Evolutionary conservation across 1,140 invertebrate species (phyloP).

Genomic region (Lysiphlebus fabarum): DNA sequence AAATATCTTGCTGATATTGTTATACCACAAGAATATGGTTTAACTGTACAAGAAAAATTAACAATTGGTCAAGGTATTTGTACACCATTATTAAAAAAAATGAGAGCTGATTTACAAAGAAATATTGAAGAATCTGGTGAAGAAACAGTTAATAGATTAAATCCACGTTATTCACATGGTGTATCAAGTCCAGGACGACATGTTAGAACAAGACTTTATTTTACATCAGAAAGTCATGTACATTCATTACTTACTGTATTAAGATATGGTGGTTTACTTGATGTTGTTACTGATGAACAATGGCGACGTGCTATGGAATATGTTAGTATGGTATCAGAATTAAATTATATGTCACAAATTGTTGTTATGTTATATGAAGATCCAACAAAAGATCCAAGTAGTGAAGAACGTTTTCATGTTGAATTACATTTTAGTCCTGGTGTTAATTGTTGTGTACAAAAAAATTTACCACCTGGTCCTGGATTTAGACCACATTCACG

Average conservation of each 20-base stretch:
- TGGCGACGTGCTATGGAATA: constrained; percentile 99
- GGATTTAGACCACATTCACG: constrained; percentile 89
- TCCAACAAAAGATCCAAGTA: constrained; percentile 88
- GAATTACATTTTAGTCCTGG: constrained; percentile 97
- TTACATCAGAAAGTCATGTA: constrained; percentile 99
- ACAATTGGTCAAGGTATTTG: constrained; percentile 97
- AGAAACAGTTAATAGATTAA: constrained; percentile 91
- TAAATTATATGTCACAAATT: constrained; percentile 99
- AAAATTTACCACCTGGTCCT: constrained; percentile 87
- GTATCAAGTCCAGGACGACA: constrained; percentile 96
- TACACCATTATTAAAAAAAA: constrained; percentile 93
- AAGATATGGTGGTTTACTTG: constrained; percentile 87
- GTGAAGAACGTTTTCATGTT: constrained; percentile 91
- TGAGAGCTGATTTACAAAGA: constrained; percentile 89
- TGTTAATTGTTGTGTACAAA: constrained; percentile 92
- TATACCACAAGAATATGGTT: constrained; percentile 98
- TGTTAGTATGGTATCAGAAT: constrained; percentile 92
- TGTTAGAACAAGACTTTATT: constrained; percentile 95
- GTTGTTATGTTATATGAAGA: constrained; percentile 99
- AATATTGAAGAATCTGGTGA: constrained; percentile 86
- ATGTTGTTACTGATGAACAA: constrained; percentile 91
- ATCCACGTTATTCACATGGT: constrained; percentile 96
- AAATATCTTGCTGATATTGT: constrained; percentile 97
- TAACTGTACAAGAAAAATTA: constrained; percentile 92
- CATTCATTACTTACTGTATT: constrained; percentile 96